These are phyloP conservation scores for Thoracochromis brauschi DNA, from an alignment of 2,113 vertebrate genomes.

Conservation along the genomic window DNA sequence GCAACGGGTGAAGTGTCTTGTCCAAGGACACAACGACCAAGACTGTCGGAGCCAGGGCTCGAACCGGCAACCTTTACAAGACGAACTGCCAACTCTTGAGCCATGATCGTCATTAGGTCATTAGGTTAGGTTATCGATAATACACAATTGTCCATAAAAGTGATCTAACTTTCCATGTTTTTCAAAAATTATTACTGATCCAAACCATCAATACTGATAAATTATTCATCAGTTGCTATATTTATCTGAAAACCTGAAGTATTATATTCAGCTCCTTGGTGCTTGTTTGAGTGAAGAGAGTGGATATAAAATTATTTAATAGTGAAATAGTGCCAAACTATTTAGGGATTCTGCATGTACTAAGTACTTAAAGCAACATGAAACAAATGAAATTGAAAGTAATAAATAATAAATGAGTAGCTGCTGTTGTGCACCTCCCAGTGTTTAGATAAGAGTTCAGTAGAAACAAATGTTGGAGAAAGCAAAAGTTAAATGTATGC, in stretches of 20 bases:
- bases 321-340: neutral
- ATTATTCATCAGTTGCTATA: neutral
- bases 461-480: neutral
- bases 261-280: neutral
- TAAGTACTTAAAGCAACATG: neutral
- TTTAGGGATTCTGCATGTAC: neutral
- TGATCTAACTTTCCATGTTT: neutral
- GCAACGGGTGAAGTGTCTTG: fast-evolving
- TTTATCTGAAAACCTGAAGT: neutral
- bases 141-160: neutral
- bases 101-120: fast-evolving
- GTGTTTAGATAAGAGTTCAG: neutral
- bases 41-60: fast-evolving
- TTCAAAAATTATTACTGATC: neutral
- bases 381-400: neutral
- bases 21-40: neutral
- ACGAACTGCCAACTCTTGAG: neutral
- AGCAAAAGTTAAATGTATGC: neutral
- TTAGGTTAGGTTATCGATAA: neutral
- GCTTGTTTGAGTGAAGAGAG: neutral
- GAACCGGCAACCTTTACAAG: neutral
- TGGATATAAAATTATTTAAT: neutral
- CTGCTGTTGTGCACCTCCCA: neutral
- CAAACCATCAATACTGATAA: neutral
- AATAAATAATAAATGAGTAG: neutral